Evolutionary conservation across 2,888 invertebrate genomes (phyloP).

Genomic region (Harmothoe impar): DNA sequence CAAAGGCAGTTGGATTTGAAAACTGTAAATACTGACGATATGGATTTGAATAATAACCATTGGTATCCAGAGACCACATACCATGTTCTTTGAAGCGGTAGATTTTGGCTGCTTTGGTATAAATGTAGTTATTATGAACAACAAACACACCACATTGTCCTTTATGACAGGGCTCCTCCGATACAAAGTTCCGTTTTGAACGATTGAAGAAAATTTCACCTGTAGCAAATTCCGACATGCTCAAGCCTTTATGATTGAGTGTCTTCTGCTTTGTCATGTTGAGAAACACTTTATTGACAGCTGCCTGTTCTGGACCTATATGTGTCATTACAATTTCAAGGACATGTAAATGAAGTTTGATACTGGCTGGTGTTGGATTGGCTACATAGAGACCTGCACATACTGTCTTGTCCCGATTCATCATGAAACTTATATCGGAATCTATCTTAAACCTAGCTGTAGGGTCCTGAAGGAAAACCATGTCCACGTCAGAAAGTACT

Average conservation of each 20-base stretch:
- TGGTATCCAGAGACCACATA: conserved; percentile 31
- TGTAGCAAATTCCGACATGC: conserved; percentile 64
- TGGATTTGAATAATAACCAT: conserved; percentile 48
- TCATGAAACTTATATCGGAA: conserved; percentile 48
- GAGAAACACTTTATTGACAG: not conserved
- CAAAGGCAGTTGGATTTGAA: conserved; percentile 10
- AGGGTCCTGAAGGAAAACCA: conserved; percentile 57
- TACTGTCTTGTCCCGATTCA: too few species aligned
- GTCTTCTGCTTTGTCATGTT: not conserved
- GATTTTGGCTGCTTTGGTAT: conserved; percentile 56
- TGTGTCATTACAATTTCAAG: not conserved
- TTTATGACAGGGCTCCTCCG: conserved; percentile 60
- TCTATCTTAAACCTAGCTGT: not conserved
- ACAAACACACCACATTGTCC: not conserved
- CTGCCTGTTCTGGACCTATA: not conserved
- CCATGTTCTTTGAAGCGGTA: conserved; percentile 55
- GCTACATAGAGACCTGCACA: conserved; percentile 37
- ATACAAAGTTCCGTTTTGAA: not conserved
- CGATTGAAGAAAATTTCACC: conserved; percentile 65
- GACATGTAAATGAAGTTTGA: not conserved
- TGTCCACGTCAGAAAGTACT: too few species aligned
- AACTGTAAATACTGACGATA: conserved; percentile 36
- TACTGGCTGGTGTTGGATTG: conserved; percentile 45
- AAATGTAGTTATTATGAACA: conserved; percentile 63
- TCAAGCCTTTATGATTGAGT: not conserved